These are phyloP conservation scores for Andrena minutula DNA, from an alignment of 2,888 invertebrate species.

Conservation along the genomic window DNA sequence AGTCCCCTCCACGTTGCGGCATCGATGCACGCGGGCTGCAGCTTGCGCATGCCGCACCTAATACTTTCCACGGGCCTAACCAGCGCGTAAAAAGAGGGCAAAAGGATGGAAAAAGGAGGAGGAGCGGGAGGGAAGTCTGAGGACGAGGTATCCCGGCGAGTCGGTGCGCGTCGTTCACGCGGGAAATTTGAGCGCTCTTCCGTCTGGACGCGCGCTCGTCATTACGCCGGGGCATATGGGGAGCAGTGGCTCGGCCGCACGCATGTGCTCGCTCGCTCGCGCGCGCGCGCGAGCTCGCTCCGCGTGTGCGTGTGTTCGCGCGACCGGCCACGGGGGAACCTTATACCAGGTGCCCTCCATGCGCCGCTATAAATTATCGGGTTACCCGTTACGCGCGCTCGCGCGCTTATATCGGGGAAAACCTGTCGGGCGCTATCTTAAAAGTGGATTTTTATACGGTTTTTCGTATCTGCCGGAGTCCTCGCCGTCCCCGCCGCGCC, in stretches of 20 bases:
- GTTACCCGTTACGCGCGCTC: slow-evolving; percentile 68
- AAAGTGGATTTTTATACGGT: slow-evolving; percentile 62
- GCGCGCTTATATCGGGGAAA: slow-evolving; percentile 63
- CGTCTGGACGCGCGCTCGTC: slow-evolving; percentile 70
- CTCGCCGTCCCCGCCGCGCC: not conserved
- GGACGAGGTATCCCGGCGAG: slow-evolving; percentile 52
- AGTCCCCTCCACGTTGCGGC: not conserved
- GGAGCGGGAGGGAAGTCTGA: slow-evolving; percentile 29
- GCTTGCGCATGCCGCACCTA: not conserved
- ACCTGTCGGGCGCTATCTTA: slow-evolving; percentile 62
- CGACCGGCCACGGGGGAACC: slow-evolving; percentile 58
- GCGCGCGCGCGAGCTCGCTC: not conserved
- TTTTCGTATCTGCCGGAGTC: slow-evolving; percentile 44
- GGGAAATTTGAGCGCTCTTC: slow-evolving; percentile 75
- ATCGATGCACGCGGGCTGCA: not conserved
- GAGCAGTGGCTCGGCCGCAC: slow-evolving; percentile 49
- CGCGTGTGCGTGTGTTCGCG: slow-evolving; percentile 18
- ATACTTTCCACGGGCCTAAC: slow-evolving; percentile 21
- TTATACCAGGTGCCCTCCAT: slow-evolving; percentile 66
- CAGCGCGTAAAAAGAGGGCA: not conserved
- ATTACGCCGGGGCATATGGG: slow-evolving; percentile 67
- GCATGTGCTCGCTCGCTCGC: slow-evolving; percentile 36
- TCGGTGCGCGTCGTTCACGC: slow-evolving; percentile 70
- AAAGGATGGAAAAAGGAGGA: not conserved
- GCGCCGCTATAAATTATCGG: slow-evolving; percentile 73